phyloP scores from a whole-genome alignment of 2,888 invertebrate species.

The Neocrepidodera transversa region DNA sequence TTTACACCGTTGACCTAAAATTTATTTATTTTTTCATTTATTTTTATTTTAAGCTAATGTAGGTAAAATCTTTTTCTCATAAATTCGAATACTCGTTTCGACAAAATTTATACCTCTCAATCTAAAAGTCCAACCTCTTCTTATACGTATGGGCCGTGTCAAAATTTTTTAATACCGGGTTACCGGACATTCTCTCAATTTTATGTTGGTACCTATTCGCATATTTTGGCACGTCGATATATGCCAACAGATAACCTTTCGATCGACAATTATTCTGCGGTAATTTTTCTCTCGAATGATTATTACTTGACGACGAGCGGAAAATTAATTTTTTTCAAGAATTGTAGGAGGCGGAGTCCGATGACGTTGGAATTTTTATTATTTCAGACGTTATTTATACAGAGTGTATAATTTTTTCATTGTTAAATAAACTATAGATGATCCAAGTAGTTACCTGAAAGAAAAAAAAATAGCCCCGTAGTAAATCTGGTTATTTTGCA shows the following conservation, averaged over 20 bases:
- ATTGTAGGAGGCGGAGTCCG: constrained; percentile 9
- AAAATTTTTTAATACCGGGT: not conserved
- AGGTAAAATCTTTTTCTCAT: no score
- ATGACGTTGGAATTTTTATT: constrained; percentile 11
- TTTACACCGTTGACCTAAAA: no score
- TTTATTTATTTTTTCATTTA: no score
- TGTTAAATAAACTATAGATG: no score
- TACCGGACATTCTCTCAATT: not conserved
- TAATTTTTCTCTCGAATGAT: constrained; percentile 8
- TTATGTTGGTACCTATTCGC: constrained; percentile 11
- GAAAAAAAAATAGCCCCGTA: constrained; percentile 26
- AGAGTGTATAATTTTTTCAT: no score
- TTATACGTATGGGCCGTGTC: not conserved
- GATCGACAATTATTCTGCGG: constrained; percentile 13
- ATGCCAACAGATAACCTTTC: constrained; percentile 18
- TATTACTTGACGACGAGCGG: not conserved
- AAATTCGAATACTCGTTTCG: not conserved
- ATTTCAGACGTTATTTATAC: no score
- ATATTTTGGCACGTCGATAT: constrained; percentile 17
- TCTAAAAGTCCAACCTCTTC: not conserved
- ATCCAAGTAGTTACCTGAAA: no score
- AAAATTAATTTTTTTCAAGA: constrained; percentile 14
- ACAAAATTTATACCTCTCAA: not conserved
- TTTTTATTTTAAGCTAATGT: not conserved
- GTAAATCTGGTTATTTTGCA: constrained; percentile 39